A percentile compares a stretch with the other conserved stretches of the same genome.
Conservation (phyloP, 2,113 vertebrate species). For the Sceloporus tristichus region DNA sequence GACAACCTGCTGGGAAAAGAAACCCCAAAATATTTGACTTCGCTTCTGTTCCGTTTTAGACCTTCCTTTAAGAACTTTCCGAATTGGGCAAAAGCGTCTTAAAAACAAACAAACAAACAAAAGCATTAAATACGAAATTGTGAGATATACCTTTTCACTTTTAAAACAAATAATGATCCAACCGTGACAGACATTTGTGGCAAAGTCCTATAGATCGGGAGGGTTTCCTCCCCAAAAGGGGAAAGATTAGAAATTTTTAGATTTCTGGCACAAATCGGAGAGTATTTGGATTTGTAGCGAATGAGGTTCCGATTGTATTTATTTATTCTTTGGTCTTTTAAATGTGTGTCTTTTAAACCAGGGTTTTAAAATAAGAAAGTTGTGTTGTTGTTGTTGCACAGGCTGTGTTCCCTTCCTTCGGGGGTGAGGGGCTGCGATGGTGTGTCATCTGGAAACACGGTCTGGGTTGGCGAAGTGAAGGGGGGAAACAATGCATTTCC, state of each 20-base stretch:
- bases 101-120: background rate
- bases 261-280: too few relatives aligned
- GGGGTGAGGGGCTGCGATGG: constrained; percentile 29
- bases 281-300: background rate
- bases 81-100: background rate
- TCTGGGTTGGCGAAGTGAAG: constrained; percentile 49
- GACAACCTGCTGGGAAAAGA: background rate
- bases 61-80: background rate
- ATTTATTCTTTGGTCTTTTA: background rate
- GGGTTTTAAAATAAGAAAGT: background rate
- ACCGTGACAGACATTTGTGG: background rate
- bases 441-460: constrained; percentile 47
- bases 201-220: background rate
- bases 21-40: constrained; percentile 16
- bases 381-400: background rate
- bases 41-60: constrained; percentile 27
- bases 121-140: background rate
- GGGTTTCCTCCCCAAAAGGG: too few relatives aligned
- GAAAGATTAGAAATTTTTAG: background rate
- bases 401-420: background rate
- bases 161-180: background rate
- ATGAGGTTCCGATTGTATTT: background rate
- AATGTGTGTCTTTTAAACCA: background rate
- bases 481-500: constrained; percentile 5
- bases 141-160: background rate